Conservation (phyloP, 2,888 invertebrate species). For the Dorcus hopei region DNA sequence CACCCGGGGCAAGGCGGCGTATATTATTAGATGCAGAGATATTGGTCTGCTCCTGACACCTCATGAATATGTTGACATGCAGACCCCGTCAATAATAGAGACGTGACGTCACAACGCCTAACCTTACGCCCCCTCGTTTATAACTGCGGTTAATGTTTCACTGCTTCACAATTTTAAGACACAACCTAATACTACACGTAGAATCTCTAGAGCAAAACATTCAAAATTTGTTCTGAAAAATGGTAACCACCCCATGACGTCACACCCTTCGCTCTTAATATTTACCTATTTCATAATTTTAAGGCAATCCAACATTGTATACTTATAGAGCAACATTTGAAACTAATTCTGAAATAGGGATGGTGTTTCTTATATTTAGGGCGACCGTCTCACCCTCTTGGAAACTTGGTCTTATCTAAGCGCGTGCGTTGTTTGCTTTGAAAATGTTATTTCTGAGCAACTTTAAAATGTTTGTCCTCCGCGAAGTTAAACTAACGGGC, state of each 20-base stretch:
- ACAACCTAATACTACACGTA: too few relatives aligned
- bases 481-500: conserved; percentile 13
- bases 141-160: conserved; percentile 22
- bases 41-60: conserved; percentile 35
- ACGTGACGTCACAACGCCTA: conserved; percentile 35
- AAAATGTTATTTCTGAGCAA: neutral
- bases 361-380: too few relatives aligned
- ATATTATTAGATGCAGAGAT: conserved; percentile 16
- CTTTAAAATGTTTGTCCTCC: conserved; percentile 15
- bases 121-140: conserved; percentile 34
- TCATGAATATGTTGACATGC: conserved; percentile 38
- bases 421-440: neutral
- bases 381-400: too few relatives aligned
- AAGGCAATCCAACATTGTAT: too few relatives aligned
- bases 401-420: too few relatives aligned
- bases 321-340: too few relatives aligned
- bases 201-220: neutral
- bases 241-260: too few relatives aligned
- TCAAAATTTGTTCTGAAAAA: neutral
- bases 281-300: too few relatives aligned
- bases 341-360: too few relatives aligned
- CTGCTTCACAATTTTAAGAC: neutral
- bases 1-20: conserved; percentile 4
- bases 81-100: conserved; percentile 29
- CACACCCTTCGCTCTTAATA: too few relatives aligned